Conservation (phyloP, 2,113 vertebrate species). For the Setophaga petechia region DNA sequence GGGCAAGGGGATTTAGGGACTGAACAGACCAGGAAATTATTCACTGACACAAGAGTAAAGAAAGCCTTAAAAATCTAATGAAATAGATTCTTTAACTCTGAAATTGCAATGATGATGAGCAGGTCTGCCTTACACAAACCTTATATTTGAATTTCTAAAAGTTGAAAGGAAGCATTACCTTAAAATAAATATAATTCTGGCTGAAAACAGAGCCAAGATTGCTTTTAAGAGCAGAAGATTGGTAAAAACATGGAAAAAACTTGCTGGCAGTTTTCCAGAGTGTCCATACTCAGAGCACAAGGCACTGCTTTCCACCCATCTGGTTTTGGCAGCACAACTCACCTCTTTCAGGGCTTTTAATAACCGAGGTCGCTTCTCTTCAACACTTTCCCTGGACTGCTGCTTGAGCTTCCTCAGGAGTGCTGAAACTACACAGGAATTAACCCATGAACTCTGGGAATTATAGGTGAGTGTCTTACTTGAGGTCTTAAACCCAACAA, state of each 20-base stretch:
- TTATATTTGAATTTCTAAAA: not conserved
- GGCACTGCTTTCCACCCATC: not conserved
- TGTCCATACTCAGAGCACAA: not conserved
- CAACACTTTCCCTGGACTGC: slow-evolving; percentile 96
- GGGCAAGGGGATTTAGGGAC: not conserved
- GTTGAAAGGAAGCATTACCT: not conserved
- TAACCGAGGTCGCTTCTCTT: slow-evolving; percentile 96
- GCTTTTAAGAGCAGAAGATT: not conserved
- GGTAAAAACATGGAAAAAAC: not conserved
- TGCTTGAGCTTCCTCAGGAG: slow-evolving; percentile 97
- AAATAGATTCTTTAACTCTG: not conserved
- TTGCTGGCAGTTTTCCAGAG: not conserved
- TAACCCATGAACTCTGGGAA: not conserved
- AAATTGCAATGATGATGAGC: not conserved
- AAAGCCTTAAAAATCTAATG: not conserved
- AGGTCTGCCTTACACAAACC: not conserved
- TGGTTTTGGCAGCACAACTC: not conserved
- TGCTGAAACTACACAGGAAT: slow-evolving; percentile 86
- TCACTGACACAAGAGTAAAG: not conserved
- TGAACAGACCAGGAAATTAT: not conserved
- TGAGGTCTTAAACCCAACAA: not conserved
- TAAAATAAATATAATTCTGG: not conserved
- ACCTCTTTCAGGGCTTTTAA: slow-evolving; percentile 98
- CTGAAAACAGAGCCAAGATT: not conserved
- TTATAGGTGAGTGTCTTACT: not conserved